Evolutionary conservation across 2,113 vertebrate genomes (phyloP).

Genomic region (Rynchops niger): DNA sequence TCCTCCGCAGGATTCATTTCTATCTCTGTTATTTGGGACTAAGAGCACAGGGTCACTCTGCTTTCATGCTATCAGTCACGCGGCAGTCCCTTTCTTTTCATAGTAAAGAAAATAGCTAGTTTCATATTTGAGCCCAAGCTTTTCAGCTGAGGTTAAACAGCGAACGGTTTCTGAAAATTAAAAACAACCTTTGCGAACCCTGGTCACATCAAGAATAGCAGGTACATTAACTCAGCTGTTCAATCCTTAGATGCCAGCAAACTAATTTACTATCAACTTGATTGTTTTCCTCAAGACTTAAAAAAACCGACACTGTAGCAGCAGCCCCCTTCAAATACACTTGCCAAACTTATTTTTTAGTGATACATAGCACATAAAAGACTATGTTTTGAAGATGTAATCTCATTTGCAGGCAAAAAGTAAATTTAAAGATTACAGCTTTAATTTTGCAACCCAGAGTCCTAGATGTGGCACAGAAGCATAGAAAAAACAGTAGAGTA

Average conservation of each 20-base stretch:
- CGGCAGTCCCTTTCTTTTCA: not conserved
- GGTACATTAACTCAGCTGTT: not conserved
- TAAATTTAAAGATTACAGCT: not conserved
- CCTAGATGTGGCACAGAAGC: not conserved
- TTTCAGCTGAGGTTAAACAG: slow-evolving; percentile 15
- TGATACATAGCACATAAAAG: not conserved
- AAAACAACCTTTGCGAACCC: not conserved
- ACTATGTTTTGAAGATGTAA: not conserved
- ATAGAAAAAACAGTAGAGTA: not conserved
- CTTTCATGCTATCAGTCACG: not conserved
- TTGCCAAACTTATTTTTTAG: not conserved
- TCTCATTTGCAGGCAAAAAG: not conserved
- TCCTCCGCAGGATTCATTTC: not conserved
- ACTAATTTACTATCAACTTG: not conserved
- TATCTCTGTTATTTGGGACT: not conserved
- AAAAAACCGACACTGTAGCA: not conserved
- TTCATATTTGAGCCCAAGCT: not conserved
- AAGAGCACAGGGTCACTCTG: not conserved
- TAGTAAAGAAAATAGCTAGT: not conserved
- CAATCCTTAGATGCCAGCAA: not conserved
- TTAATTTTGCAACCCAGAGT: not conserved
- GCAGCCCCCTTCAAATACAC: not conserved
- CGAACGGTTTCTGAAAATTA: not conserved
- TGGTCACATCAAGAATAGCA: not conserved
- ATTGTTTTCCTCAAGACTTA: not conserved